A percentile compares a stretch with the other conserved stretches of the same genome.
These are phyloP conservation scores for Dissostichus mawsoni DNA, from an alignment of 2,113 vertebrate genomes.

Conservation along the genomic window DNA sequence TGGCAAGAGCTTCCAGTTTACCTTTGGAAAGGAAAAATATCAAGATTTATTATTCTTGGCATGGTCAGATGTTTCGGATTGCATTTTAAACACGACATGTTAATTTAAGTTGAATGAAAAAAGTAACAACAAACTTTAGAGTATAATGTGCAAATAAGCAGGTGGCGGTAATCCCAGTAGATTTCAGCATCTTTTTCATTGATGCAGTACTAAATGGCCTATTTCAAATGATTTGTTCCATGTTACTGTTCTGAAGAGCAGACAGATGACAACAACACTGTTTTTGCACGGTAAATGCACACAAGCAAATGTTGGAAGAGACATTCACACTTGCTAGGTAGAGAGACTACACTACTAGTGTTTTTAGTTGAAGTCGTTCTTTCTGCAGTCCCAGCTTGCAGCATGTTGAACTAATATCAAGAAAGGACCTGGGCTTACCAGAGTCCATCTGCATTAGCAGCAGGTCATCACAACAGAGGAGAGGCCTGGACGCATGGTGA, in stretches of 20 bases:
- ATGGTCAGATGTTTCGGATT: not conserved
- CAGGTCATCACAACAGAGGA: conserved; percentile 88
- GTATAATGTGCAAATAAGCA: not conserved
- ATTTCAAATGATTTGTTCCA: not conserved
- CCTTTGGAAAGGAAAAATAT: conserved; percentile 79
- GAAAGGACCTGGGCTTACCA: conserved; percentile 78
- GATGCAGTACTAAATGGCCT: too few relatives aligned
- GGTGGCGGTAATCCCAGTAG: too few relatives aligned
- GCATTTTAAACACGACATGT: not conserved
- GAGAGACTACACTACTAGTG: too few relatives aligned
- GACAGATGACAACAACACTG: too few relatives aligned
- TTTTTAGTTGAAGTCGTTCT: not conserved
- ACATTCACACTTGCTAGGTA: too few relatives aligned
- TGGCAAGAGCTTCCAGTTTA: conserved; percentile 94
- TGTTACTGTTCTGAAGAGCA: not conserved
- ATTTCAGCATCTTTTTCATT: not conserved
- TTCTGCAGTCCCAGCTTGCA: not conserved
- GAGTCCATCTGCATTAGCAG: conserved; percentile 94
- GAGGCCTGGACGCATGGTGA: conserved; percentile 72
- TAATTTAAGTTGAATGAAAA: not conserved
- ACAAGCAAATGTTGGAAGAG: too few relatives aligned
- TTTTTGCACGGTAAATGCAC: too few relatives aligned
- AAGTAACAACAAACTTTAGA: not conserved
- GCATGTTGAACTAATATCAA: not conserved
- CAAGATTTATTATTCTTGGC: not conserved